phyloP scores from a whole-genome alignment of 2,113 vertebrate species.

The Vombatus ursinus region DNA sequence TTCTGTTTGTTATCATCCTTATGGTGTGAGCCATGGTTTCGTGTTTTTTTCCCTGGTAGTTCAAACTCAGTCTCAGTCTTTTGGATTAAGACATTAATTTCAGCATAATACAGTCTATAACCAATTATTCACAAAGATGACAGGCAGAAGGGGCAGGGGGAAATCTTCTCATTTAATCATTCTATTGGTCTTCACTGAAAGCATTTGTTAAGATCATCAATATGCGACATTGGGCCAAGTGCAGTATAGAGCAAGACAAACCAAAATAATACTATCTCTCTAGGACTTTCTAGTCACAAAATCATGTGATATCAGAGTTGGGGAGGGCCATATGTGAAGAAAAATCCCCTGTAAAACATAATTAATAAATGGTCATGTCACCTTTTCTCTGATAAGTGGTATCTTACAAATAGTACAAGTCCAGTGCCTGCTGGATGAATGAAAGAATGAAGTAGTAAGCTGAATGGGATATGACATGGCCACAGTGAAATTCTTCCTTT shows the following conservation, averaged over 20 bases:
- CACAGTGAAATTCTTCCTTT: neutral
- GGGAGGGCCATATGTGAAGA: neutral
- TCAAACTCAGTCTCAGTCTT: slow-evolving; percentile 23
- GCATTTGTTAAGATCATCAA: neutral
- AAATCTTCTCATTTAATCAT: neutral
- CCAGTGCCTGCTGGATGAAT: neutral
- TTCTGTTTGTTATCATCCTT: neutral
- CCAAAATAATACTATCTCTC: neutral
- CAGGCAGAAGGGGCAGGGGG: neutral
- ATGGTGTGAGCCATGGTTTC: neutral
- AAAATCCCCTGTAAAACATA: neutral
- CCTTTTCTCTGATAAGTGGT: neutral
- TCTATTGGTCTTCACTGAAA: neutral
- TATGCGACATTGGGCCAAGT: neutral
- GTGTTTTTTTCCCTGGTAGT: neutral
- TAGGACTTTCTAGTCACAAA: neutral
- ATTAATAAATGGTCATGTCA: neutral
- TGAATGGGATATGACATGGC: neutral
- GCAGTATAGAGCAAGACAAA: neutral
- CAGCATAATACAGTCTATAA: slow-evolving; percentile 32
- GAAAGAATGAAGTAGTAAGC: neutral
- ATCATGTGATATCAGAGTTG: neutral
- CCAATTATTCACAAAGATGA: neutral
- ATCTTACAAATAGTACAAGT: neutral
- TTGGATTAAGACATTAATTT: slow-evolving; percentile 4